phyloP scores from a whole-genome alignment of 2,797 vertebrate genomes.

The Tadarida brasiliensis region DNA sequence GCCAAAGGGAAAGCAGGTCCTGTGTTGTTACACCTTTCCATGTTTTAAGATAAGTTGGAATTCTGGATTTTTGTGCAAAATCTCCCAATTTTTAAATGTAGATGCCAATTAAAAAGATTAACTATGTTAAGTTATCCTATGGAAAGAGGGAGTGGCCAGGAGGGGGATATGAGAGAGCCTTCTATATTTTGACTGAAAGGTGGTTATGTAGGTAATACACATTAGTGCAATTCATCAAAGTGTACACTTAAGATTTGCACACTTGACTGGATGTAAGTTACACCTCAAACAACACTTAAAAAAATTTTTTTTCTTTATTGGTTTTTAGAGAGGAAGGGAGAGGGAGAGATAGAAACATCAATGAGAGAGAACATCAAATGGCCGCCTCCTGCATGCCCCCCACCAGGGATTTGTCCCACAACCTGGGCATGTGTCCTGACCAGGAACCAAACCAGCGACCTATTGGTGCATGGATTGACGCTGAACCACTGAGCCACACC shows the following conservation, averaged over 20 bases:
- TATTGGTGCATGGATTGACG: no score
- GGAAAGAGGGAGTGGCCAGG: not conserved
- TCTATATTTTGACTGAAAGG: not conserved
- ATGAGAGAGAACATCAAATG: no score
- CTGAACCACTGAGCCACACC: no score
- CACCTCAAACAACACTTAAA: not conserved
- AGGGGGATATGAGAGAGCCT: not conserved
- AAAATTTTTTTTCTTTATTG: no score
- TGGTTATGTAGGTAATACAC: not conserved
- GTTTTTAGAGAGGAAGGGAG: no score
- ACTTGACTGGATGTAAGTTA: not conserved
- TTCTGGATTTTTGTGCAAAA: not conserved
- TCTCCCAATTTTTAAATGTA: constrained; percentile 21
- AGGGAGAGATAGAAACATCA: no score
- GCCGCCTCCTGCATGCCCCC: no score
- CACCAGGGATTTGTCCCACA: no score
- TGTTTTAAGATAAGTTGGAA: not conserved
- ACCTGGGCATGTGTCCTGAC: no score
- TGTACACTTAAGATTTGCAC: not conserved
- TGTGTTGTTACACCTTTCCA: not conserved
- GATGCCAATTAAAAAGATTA: constrained; percentile 30
- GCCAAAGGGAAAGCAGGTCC: not conserved
- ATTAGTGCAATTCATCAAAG: not conserved
- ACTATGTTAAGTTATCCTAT: not conserved
- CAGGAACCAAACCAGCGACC: no score